Conservation (phyloP, 2,797 vertebrate species). For the Hylomyscus alleni region DNA sequence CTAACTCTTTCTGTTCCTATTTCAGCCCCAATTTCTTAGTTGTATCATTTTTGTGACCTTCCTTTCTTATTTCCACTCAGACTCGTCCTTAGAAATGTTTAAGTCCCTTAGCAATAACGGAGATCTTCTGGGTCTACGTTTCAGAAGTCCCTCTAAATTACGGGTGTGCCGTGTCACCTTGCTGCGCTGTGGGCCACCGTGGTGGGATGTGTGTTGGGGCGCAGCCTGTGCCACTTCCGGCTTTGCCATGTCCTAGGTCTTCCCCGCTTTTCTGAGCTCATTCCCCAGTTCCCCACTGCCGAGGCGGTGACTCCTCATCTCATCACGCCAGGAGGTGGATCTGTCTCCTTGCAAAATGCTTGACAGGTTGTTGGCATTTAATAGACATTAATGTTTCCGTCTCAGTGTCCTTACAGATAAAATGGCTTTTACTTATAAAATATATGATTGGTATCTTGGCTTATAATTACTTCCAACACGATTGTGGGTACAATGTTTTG, state of each 20-base stretch:
- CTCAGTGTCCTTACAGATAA: not conserved
- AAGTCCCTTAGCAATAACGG: not conserved
- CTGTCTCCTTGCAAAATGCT: not conserved
- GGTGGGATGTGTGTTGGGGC: not conserved
- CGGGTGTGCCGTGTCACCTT: not conserved
- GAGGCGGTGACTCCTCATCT: not conserved
- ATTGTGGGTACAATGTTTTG: not conserved
- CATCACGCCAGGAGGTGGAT: not conserved
- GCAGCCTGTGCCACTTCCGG: rapidly evolving
- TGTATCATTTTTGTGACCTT: not conserved
- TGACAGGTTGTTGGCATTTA: not conserved
- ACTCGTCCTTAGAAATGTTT: not conserved
- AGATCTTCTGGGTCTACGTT: not conserved
- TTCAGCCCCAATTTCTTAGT: not conserved
- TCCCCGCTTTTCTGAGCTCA: not conserved
- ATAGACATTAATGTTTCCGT: not conserved
- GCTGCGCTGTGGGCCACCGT: not conserved
- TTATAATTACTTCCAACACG: not conserved
- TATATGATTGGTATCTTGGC: not conserved
- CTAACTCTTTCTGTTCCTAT: not conserved
- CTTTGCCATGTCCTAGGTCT: not conserved
- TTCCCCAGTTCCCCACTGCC: not conserved
- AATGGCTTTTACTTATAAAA: not conserved
- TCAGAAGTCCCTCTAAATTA: not conserved
- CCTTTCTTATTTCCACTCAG: not conserved